Conservation (phyloP, 1,140 invertebrate species). For the Meloidogyne floridensis region DNA sequence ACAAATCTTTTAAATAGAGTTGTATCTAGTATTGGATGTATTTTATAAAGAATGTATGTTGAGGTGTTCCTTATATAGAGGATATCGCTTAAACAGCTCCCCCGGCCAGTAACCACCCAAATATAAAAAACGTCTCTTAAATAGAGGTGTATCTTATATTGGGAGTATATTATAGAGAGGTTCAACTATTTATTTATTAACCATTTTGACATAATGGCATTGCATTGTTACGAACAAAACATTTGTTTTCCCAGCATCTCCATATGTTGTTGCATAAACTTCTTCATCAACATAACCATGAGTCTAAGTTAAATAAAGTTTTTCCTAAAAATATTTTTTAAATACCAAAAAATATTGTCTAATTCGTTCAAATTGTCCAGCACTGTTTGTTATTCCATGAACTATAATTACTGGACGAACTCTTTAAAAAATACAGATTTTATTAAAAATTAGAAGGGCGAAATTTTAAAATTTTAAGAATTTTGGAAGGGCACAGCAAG, state of each 20-base stretch:
- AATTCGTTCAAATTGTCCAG: constrained; percentile 52
- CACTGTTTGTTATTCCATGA: constrained; percentile 50
- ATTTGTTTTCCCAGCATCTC: constrained; percentile 61
- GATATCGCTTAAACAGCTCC: too few relatives aligned
- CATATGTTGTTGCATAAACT: constrained; percentile 65
- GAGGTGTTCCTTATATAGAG: too few relatives aligned
- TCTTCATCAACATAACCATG: constrained; percentile 58
- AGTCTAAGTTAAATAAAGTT: constrained; percentile 1
- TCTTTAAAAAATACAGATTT: constrained; percentile 25
- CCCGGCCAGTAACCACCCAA: too few relatives aligned
- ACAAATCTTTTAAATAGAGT: too few relatives aligned
- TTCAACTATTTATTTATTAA: constrained; percentile 21
- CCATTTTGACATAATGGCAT: constrained; percentile 62
- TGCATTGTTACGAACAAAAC: constrained; percentile 64
- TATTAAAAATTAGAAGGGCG: neutral
- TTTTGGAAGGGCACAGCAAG: too few relatives aligned
- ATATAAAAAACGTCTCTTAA: too few relatives aligned
- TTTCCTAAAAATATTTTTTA: constrained; percentile 10
- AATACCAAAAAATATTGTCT: constrained; percentile 44
- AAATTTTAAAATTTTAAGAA: too few relatives aligned
- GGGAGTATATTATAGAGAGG: too few relatives aligned
- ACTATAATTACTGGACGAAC: constrained; percentile 62
- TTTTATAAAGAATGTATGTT: too few relatives aligned
- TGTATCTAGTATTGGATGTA: too few relatives aligned
- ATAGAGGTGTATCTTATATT: too few relatives aligned